These are phyloP conservation scores for Microcebus ravelobensis DNA, from an alignment of 2,113 vertebrate genomes.

Conservation along the genomic window DNA sequence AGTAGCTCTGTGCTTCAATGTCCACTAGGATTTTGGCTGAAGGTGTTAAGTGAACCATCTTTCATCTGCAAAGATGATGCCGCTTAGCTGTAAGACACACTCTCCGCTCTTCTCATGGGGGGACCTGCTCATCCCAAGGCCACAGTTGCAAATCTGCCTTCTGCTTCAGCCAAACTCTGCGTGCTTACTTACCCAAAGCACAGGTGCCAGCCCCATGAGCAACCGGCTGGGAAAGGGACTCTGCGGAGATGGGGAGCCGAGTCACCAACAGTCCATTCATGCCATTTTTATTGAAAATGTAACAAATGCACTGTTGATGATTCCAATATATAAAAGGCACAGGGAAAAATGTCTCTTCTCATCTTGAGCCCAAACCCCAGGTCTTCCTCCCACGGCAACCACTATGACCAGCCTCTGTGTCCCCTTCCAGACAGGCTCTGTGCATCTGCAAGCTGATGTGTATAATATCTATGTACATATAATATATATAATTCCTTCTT, in stretches of 20 bases:
- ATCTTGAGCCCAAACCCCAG: not conserved
- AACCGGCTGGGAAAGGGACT: not conserved
- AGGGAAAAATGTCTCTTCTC: not conserved
- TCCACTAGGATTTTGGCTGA: not conserved
- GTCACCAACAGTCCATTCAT: too few relatives aligned
- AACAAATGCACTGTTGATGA: not conserved
- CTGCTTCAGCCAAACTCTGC: not conserved
- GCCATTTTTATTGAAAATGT: not conserved
- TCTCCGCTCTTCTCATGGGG: not conserved
- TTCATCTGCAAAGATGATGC: not conserved
- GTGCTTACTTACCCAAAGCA: not conserved
- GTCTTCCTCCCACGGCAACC: not conserved
- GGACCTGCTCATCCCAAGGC: not conserved
- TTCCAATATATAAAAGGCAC: not conserved
- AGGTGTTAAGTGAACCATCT: not conserved
- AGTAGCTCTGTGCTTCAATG: accelerated
- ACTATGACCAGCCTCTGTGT: too few relatives aligned
- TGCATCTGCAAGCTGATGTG: not conserved
- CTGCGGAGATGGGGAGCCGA: not conserved
- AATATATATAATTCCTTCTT: not conserved
- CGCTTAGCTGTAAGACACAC: not conserved
- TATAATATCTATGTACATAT: not conserved
- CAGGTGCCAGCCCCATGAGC: not conserved
- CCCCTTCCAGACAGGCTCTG: not conserved
- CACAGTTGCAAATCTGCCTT: not conserved